phyloP scores from a whole-genome alignment of 2,888 invertebrate genomes.

The Listrodromus nycthemerus region DNA sequence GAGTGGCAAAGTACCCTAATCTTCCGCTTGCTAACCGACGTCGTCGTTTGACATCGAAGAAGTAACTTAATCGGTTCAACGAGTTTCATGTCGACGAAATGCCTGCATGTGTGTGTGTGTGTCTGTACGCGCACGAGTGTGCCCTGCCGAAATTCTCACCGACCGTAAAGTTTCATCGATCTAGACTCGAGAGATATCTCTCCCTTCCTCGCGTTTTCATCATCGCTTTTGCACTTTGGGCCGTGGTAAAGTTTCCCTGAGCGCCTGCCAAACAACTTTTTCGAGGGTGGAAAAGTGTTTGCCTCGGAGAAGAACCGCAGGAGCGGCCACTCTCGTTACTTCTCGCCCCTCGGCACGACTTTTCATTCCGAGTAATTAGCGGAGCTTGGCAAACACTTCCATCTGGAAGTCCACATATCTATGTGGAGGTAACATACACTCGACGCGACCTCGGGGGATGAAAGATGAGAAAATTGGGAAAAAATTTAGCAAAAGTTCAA shows the following conservation, averaged over 20 bases:
- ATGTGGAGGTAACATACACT: background rate
- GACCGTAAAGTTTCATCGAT: conserved; percentile 14
- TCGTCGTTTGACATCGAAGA: background rate
- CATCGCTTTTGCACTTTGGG: conserved; percentile 11
- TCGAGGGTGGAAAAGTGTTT: conserved; percentile 27
- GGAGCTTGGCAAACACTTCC: background rate
- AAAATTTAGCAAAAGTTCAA: background rate
- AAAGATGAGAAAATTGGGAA: background rate
- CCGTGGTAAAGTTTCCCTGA: conserved; percentile 11
- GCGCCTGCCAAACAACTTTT: conserved; percentile 17
- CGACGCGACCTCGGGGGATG: background rate
- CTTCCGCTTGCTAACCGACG: background rate
- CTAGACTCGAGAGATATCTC: background rate
- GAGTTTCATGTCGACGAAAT: conserved; percentile 3
- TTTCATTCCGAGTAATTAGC: conserved; percentile 40
- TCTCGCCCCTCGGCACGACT: conserved; percentile 25
- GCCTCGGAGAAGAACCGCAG: background rate
- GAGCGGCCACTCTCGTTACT: conserved; percentile 9
- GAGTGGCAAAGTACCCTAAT: background rate
- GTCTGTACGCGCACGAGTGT: background rate
- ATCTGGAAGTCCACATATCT: too few relatives aligned
- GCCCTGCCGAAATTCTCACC: background rate
- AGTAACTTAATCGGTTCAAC: conserved; percentile 34
- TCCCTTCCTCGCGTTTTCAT: background rate
- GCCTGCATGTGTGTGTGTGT: too few relatives aligned